phyloP scores from a whole-genome alignment of 2,113 vertebrate genomes.

The Scophthalmus maximus region DNA sequence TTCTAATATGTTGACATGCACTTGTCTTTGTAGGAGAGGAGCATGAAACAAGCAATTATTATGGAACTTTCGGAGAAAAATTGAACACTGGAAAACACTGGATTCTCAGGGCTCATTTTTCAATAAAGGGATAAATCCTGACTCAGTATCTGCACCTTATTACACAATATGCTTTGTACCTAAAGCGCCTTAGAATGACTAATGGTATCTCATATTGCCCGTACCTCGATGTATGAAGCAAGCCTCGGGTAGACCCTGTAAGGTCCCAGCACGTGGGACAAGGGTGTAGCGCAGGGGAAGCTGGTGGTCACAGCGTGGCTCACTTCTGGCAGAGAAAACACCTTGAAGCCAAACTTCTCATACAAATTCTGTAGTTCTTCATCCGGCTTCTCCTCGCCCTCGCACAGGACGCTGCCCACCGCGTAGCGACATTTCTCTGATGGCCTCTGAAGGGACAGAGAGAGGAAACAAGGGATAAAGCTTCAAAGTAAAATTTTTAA shows the following conservation, averaged over 20 bases:
- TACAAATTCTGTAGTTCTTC: constrained; percentile 89
- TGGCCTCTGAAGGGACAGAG: constrained; percentile 78
- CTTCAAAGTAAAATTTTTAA: too few relatives aligned
- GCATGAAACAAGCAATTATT: constrained; percentile 1
- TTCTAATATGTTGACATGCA: neutral
- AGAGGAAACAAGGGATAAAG: neutral
- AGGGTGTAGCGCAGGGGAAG: constrained; percentile 88
- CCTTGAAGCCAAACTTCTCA: constrained; percentile 92
- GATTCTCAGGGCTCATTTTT: neutral
- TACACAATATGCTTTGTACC: neutral
- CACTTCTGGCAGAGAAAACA: constrained; percentile 93
- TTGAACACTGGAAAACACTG: too few relatives aligned
- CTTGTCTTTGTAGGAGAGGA: neutral
- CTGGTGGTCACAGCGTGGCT: constrained; percentile 91
- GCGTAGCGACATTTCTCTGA: constrained; percentile 89
- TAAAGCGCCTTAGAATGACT: neutral
- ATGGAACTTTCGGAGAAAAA: too few relatives aligned
- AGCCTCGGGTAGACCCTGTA: constrained; percentile 90
- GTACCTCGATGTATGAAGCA: constrained; percentile 91
- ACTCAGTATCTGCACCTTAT: neutral
- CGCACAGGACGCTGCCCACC: constrained; percentile 92
- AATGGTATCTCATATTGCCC: neutral
- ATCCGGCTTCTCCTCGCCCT: constrained; percentile 87
- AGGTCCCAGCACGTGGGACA: constrained; percentile 90
- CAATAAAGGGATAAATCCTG: neutral